Conservation (phyloP, 2,797 vertebrate species). For the Lycodopsis pacificus region DNA sequence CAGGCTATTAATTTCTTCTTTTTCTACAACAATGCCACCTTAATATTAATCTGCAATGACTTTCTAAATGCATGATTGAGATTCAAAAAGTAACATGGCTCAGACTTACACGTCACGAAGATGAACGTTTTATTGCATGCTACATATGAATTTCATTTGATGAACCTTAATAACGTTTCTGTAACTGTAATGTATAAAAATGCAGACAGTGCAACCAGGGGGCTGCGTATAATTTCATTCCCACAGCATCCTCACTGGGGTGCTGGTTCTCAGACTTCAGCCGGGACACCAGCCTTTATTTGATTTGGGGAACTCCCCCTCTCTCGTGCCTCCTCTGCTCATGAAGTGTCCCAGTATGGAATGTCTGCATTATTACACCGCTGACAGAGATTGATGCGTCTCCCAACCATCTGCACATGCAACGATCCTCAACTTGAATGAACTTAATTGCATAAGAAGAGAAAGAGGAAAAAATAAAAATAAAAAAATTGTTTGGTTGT, state of each 20-base stretch:
- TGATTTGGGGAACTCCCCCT: constrained; percentile 79
- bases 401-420: constrained; percentile 79
- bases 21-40: constrained; percentile 2
- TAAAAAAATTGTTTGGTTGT: constrained; percentile 33
- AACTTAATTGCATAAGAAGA: constrained; percentile 64
- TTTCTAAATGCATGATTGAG: background rate
- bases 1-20: background rate
- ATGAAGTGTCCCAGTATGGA: constrained; percentile 81
- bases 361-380: constrained; percentile 82
- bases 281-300: constrained; percentile 81
- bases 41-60: background rate
- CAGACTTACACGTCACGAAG: constrained; percentile 34
- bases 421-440: constrained; percentile 69
- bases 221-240: constrained; percentile 82
- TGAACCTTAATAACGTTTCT: constrained; percentile 66
- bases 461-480: background rate
- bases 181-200: constrained; percentile 80
- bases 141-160: constrained; percentile 68
- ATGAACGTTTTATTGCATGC: constrained; percentile 66
- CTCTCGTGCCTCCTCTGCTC: constrained; percentile 72
- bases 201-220: constrained; percentile 77
- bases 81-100: constrained; percentile 31
- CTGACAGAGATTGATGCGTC: constrained; percentile 82
- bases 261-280: constrained; percentile 78
- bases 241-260: constrained; percentile 82